Base-by-base conservation (phyloP, 2,113 vertebrate genomes). In the Pituophis catenifer region DNA sequence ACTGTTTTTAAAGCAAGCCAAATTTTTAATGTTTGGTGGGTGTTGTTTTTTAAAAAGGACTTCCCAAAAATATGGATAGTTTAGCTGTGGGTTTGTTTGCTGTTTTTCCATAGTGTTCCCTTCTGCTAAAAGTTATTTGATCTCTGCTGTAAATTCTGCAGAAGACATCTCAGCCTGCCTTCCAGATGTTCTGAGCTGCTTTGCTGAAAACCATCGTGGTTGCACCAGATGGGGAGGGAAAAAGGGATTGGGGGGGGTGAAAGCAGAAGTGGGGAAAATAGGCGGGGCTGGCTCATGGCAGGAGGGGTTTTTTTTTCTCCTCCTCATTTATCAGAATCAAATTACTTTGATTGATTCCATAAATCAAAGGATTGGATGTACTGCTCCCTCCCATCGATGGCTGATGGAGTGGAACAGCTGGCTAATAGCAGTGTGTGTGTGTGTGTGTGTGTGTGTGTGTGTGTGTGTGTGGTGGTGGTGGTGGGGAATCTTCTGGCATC, bases 341-440 rank as follows among this genome's bases (percentile, higher is more conserved):
- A 13, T 7, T n/a, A n/a, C 33, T 10, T 38, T 23, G 11, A 29
- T 87, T 88, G 48, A 75, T 58, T 38, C 10, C 58, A 6, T 52
- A 50, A 53, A 92, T 54, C 86, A 50, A 26, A 86, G 85, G 24
- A 58, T 86, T 50, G 55, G 44, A 91, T 7, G 24, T 29, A 58
- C 86, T 3, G 44, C 44, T 50, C 38, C 17, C 24, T 58, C n/a
- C n/a, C 70, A 5, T 24, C 1, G 17, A 33, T 29, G 7, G 23
- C 50, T 26, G 38, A 62, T 13, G 57, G 17, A 59, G 8, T 13
- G 57, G 17, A 59, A 8, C n/a, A 75, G 65, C 65, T 75, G n/a
- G 33, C 9, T 1, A 3, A 17, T 5, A 54, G 4, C 7, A 1
- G 48, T 3, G 1, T 50, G 6, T 9, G 1, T 15, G 29, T 7